Base-by-base conservation (phyloP, 1,140 invertebrate genomes). In the Idris sp. region DNA sequence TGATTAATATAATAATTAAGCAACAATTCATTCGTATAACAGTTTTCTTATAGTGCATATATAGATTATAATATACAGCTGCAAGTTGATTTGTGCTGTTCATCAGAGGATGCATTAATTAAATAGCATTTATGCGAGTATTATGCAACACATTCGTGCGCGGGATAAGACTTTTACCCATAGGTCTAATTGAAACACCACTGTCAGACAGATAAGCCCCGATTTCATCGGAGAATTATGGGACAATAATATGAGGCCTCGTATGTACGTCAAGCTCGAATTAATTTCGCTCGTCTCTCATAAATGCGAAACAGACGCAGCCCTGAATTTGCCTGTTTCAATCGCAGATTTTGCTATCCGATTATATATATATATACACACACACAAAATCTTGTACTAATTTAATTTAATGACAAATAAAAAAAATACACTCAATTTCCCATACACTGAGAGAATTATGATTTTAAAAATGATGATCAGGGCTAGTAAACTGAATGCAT, bases 101-200 rank as follows among this genome's bases (percentile, higher is more conserved):
- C 43, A 48, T 62, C 43, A 58, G 41, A 44, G 16, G 48, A 36
- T 38, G 51, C 59, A 78, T 81, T 81, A 80, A 81, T 80, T 78
- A 72, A 80, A 75, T 56, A 58, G 65, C 69, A 81, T 81, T 81
- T 79, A 79, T 76, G 78, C 58, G 62, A 61, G 56, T 61, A 77
- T 79, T 76, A 77, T 76, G 69, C 74, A 49, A 51, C 67, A n/a
- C n/a, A 54, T 59, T 25, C 65, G 58, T 46, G 33, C 58, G 51
- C 58, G 51, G 80, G 77, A 80, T 81, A 81, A 80, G 78, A 81
- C 74, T 81, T 79, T 79, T 78, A 73, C 67, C 51, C 59, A 31
- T 65, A 61, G 67, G 77, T 77, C 74, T 81, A 81, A 81, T 81
- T 81, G 79, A 81, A 81, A 81, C 77, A 74, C 72, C 67, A 79